Evolutionary conservation across 23 tunicate genomes (phyloP).

Genomic region (Trididemnum clinides): DNA sequence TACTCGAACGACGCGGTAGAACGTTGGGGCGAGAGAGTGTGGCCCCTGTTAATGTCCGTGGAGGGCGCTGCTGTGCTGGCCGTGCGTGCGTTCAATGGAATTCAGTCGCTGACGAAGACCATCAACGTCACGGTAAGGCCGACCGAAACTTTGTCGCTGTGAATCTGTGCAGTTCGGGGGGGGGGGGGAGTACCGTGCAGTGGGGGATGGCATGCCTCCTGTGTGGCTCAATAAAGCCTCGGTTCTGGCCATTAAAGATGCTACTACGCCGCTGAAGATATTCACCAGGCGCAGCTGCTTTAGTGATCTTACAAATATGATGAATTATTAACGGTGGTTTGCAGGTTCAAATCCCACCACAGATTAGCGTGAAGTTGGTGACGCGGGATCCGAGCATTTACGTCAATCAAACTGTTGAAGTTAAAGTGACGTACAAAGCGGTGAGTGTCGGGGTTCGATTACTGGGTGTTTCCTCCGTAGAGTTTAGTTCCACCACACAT

Average conservation of each 20-base stretch:
- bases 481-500: too few relatives aligned
- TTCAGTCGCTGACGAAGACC: background rate
- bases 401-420: slow-evolving; percentile 19
- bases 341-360: slow-evolving; percentile 43
- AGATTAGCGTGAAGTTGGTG: background rate
- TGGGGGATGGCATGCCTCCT: too few relatives aligned
- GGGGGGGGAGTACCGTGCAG: too few relatives aligned
- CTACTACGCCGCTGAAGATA: too few relatives aligned
- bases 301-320: too few relatives aligned
- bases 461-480: too few relatives aligned
- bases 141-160: background rate
- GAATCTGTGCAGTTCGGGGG: too few relatives aligned
- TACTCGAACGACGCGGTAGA: slow-evolving; percentile 29
- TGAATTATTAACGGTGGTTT: background rate
- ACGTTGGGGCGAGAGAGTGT: background rate
- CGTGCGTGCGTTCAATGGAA: background rate
- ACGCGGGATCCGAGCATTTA: slow-evolving; percentile 17
- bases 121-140: slow-evolving; percentile 13
- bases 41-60: slow-evolving; percentile 4
- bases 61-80: background rate
- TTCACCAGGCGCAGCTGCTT: too few relatives aligned
- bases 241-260: too few relatives aligned
- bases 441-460: background rate
- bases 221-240: background rate
- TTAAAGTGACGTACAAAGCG: background rate